These are phyloP conservation scores for Dendrolimus houi DNA, from an alignment of 2,888 invertebrate genomes.

Conservation along the genomic window DNA sequence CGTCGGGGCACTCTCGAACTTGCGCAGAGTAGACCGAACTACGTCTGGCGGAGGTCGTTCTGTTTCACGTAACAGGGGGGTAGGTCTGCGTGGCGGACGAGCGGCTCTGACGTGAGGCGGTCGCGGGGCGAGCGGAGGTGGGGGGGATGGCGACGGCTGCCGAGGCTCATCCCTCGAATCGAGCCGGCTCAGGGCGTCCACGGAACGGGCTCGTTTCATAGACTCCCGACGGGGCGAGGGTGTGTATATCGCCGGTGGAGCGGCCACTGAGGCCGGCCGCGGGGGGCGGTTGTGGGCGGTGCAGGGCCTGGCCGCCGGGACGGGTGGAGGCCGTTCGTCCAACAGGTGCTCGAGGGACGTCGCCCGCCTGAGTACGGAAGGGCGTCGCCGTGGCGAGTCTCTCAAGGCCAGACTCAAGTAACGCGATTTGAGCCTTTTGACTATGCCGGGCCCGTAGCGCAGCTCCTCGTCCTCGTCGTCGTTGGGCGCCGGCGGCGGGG, in stretches of 20 bases:
- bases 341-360: conserved; percentile 90
- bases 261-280: conserved; percentile 42
- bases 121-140: conserved; percentile 34
- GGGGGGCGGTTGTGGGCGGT: conserved; percentile 26
- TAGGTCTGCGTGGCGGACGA: conserved; percentile 60
- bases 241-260: conserved; percentile 27
- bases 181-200: conserved; percentile 86
- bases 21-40: conserved; percentile 88
- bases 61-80: conserved; percentile 72
- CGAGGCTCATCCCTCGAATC: conserved; percentile 78
- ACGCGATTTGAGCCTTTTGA: conserved; percentile 89
- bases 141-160: conserved; percentile 67
- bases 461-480: conserved; percentile 81
- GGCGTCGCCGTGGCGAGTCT: conserved; percentile 81
- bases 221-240: conserved; percentile 70
- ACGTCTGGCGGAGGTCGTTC: conserved; percentile 90
- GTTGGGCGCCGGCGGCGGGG: conserved; percentile 38
- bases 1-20: conserved; percentile 85
- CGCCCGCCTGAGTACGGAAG: conserved; percentile 86
- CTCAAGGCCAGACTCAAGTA: conserved; percentile 90
- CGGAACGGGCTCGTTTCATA: conserved; percentile 90
- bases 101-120: conserved; percentile 59
- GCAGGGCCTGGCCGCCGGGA: conserved; percentile 29
- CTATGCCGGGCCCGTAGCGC: conserved; percentile 94
- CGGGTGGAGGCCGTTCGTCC: conserved; percentile 75